Base-by-base conservation (phyloP, 2,888 invertebrate genomes). In the Proisotoma minuta region DNA sequence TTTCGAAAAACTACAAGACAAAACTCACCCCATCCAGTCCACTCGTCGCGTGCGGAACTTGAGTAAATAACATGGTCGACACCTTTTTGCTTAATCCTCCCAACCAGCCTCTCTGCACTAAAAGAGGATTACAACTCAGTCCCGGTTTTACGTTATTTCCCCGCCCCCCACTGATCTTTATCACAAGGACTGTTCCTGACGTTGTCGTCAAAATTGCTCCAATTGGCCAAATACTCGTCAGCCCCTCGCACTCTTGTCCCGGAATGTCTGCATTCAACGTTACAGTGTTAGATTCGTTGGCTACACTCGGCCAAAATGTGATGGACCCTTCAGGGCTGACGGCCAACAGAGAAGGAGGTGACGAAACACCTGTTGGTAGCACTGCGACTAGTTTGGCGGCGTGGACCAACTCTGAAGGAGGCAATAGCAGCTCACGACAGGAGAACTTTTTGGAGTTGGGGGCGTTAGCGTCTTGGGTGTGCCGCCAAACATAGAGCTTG, bases 291-390 rank as follows among this genome's bases (percentile, higher is more conserved):
- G 88, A 88, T 76, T 93, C 93, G 73, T 94, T 91, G 0, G 89
- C 88, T 39, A 95, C 85, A 3, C 88, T 90, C 0, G 90, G 84
- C 96, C 96, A 97, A 78, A 88, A 95, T n/a, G 95, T 84, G 1
- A 93, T 87, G 54, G 87, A 85, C 34, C 95, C 96, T 76, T 95
- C 95, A 0, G 95, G 94, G 0, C 95, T 94, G 1, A 93, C 91
- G 18, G 94, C 93, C 73, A 96, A 84, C 75, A 92, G 92, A 0
- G 91, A 87, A 8, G 92, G 90, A 69, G 79, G 83, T 77, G 83
- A 83, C 66, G 82, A 82, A 0, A 81, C 82, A 49, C 79, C 78
- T 1, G 80, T 51, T 1, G 61, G 50, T 76, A 88, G 89, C 0
- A 92, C 84, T 26, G 85, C 84, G 1, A 91, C 87, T 18, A 93